phyloP scores from a whole-genome alignment of 2,113 vertebrate species.

The Pampusana beccarii region DNA sequence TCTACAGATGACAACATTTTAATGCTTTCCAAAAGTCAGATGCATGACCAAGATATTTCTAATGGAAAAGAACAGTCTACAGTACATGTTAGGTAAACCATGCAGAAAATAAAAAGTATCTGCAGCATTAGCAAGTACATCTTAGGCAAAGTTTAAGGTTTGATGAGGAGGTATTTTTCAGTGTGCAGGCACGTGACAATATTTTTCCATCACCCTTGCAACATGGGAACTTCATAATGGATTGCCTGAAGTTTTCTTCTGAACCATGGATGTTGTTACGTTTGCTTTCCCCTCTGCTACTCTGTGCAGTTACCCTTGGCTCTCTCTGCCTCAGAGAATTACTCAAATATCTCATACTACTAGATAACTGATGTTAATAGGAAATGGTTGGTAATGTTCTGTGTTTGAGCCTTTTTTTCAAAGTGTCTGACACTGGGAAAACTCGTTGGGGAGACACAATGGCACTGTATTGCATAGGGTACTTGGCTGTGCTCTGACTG shows the following conservation, averaged over 20 bases:
- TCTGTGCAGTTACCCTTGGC: background rate
- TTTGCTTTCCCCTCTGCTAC: background rate
- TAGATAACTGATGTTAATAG: background rate
- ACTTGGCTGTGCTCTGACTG: background rate
- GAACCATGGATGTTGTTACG: background rate
- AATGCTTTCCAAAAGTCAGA: background rate
- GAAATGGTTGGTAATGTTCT: background rate
- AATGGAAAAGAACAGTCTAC: background rate
- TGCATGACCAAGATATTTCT: background rate
- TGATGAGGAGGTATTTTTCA: background rate
- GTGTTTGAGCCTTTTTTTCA: background rate
- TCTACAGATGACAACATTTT: background rate
- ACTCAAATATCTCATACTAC: background rate
- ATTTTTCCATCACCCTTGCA: background rate
- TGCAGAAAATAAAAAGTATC: accelerated
- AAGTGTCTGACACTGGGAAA: background rate
- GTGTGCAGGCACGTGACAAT: background rate
- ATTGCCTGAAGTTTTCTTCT: background rate
- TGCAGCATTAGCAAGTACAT: background rate
- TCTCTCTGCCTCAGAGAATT: background rate
- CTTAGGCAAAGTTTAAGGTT: background rate
- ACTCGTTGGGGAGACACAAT: background rate
- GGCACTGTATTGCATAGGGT: background rate
- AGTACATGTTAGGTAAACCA: background rate
- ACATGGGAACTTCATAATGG: background rate